Evolutionary conservation across 2,113 vertebrate species (phyloP), one percentile per base, ranked within the genome.

Genomic region (Pao palembangensis): DNA sequence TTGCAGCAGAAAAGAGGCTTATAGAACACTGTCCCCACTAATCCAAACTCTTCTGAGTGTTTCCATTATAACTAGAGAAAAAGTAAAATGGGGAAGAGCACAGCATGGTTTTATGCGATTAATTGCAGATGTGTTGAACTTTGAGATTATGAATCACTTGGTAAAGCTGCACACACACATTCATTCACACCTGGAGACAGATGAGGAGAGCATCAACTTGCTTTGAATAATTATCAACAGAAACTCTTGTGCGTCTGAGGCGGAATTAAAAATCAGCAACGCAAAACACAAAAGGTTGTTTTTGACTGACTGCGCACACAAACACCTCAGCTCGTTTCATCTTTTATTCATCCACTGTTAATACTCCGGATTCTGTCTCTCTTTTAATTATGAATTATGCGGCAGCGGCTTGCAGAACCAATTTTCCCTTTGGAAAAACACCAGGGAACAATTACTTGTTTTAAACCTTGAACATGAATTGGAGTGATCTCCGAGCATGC

Each of bases 221-320:
- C 25, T 19, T 83, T 88, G 82, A 88, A 88, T 87, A 88, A 85
- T 34, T 18, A 85, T 86, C 80, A 86, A 88, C 87, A 87, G 85
- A 38, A 38, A 38, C 34, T 87, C 59, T 64, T 47, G 38, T 57
- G 53, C 46, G 15, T 21, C 67, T 54, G 57, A 67, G 67, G 67
- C 50, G 49, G 57, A 61, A 31, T 57, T 58, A 47, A 72, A 28
- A 67, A 78, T 65, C 60, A 58, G 64, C 43, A 51, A 51, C 50
- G 64, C 6, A 2, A 69, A 58, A 69, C 62, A 71, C 31, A 63
- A 80, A 81, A 73, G 71, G 55, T 75, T 67, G 56, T 11, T 44
- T 44, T 67, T 8, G 61, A 51, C 52, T 43, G 31, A 51, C 46
- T 49, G 67, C 54, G 46, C 6, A 51, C 55, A 6, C 21, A 62